phyloP scores from a whole-genome alignment of 2,797 vertebrate species.

The Galaxias olidus region DNA sequence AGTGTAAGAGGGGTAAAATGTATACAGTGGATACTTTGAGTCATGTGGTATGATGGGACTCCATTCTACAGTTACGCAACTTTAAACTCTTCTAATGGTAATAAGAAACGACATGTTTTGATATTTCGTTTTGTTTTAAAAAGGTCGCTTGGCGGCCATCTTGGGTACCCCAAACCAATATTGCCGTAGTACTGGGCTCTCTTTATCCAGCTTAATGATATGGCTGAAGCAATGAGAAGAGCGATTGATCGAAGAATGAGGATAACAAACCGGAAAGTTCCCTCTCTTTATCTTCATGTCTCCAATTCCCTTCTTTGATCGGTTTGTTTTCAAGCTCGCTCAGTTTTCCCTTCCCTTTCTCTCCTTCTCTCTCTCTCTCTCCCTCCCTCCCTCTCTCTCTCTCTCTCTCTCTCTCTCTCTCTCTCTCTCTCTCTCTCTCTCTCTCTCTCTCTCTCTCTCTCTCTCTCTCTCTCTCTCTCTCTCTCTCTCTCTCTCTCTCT shows the following conservation, averaged over 20 bases:
- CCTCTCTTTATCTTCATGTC: conserved; percentile 2
- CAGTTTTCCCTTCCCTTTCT: conserved; percentile 25
- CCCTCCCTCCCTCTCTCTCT: neutral
- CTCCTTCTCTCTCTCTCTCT: neutral
- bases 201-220: too few species aligned
- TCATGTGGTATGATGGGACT: too few species aligned
- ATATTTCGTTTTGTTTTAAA: too few species aligned
- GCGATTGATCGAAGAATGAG: too few species aligned
- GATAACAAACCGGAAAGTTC: too few species aligned
- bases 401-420: neutral
- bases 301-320: conserved; percentile 31
- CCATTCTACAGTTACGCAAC: too few species aligned
- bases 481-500: neutral
- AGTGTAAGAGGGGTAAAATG: neutral
- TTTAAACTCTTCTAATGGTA: too few species aligned
- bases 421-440: neutral
- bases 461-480: neutral
- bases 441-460: neutral
- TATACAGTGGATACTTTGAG: neutral
- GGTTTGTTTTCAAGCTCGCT: conserved; percentile 24
- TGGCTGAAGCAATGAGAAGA: too few species aligned
- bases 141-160: too few species aligned
- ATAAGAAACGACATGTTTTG: too few species aligned
- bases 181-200: too few species aligned
- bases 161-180: too few species aligned